Evolutionary conservation across 1,140 invertebrate genomes (phyloP).

Genomic region (Plodia interpunctella): DNA sequence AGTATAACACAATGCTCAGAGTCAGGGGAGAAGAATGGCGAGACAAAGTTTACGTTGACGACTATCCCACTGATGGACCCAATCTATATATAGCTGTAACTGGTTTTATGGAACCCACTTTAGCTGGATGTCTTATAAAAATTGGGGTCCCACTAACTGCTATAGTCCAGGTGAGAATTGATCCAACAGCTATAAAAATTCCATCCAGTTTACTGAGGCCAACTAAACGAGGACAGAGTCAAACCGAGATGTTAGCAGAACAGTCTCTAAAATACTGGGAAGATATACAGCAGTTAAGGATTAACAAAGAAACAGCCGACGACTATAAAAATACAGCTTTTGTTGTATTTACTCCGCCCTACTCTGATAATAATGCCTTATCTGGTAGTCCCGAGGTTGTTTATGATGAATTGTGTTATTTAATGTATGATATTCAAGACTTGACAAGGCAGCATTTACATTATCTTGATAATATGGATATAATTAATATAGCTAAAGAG

Average conservation of each 20-base stretch:
- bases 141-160: slow-evolving; percentile 70
- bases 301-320: slow-evolving; percentile 37
- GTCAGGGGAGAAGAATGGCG: slow-evolving; percentile 78
- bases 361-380: slow-evolving; percentile 37
- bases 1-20: slow-evolving; percentile 68
- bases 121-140: slow-evolving; percentile 65
- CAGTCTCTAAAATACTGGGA: slow-evolving; percentile 61
- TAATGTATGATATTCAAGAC: slow-evolving; percentile 77
- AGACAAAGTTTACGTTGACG: slow-evolving; percentile 73
- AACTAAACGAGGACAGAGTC: slow-evolving; percentile 48
- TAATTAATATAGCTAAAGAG: slow-evolving; percentile 46
- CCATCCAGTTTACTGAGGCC: slow-evolving; percentile 33
- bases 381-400: slow-evolving; percentile 58
- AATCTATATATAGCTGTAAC: slow-evolving; percentile 77
- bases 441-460: slow-evolving; percentile 65
- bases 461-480: slow-evolving; percentile 73
- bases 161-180: slow-evolving; percentile 60
- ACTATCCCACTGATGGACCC: slow-evolving; percentile 74
- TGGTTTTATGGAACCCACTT: slow-evolving; percentile 71
- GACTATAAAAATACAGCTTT: slow-evolving; percentile 69
- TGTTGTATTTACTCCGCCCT: slow-evolving; percentile 63
- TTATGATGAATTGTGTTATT: slow-evolving; percentile 73
- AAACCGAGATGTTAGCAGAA: slow-evolving; percentile 46
- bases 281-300: slow-evolving; percentile 47
- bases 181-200: slow-evolving; percentile 26